Evolutionary conservation across 2,797 vertebrate species (phyloP).

Genomic region (Scolopax bukidnonensis): DNA sequence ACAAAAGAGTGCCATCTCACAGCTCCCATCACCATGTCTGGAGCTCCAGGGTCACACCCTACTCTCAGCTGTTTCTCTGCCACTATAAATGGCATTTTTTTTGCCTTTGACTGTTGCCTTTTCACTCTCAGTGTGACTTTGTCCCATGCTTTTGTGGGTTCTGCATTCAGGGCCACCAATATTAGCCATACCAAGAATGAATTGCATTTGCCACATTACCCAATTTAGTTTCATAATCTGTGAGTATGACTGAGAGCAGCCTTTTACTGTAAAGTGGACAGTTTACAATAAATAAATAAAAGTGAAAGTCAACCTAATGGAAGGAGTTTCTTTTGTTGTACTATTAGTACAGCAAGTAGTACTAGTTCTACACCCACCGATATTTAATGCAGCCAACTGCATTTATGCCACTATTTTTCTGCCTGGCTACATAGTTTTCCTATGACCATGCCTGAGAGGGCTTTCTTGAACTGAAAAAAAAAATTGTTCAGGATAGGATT

Average conservation of each 20-base stretch:
- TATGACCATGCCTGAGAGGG: not conserved
- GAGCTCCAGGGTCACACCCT: not conserved
- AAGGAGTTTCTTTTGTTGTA: not conserved
- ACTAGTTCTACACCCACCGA: not conserved
- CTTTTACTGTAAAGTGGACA: not conserved
- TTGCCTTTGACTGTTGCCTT: not conserved
- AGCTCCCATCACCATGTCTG: not conserved
- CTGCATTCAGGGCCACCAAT: not conserved
- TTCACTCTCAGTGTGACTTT: not conserved
- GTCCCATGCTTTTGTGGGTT: not conserved
- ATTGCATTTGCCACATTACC: not conserved
- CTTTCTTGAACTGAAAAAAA: not conserved
- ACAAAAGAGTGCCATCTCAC: not conserved
- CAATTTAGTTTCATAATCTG: not conserved
- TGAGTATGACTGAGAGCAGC: fast-evolving
- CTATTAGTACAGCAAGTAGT: not conserved
- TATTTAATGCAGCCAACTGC: not conserved
- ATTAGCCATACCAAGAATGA: not conserved
- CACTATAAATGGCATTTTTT: not conserved
- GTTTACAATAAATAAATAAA: not conserved
- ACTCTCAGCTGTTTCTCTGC: not conserved
- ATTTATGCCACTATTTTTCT: not conserved
- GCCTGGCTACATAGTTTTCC: not conserved
- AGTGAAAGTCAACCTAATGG: not conserved
- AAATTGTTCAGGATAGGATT: not conserved